Conservation (phyloP, 2,888 invertebrate genomes). For the Entomobrya multifasciata region DNA sequence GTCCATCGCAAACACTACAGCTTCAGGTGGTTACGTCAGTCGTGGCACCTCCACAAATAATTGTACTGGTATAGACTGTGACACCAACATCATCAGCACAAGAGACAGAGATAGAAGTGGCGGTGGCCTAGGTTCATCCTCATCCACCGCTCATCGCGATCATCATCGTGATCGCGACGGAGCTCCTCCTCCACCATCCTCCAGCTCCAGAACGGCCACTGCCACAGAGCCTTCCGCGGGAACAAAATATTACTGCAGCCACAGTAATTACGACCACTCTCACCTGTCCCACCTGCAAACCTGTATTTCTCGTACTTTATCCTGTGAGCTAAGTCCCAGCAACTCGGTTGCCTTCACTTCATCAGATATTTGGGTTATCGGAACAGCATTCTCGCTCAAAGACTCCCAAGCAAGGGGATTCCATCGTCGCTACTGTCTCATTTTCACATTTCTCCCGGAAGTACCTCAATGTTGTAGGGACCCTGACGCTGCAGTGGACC, state of each 20-base stretch:
- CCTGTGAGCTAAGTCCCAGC: constrained; percentile 79
- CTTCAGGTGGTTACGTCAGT: constrained; percentile 62
- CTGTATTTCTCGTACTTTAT: constrained; percentile 78
- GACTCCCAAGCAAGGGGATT: constrained; percentile 76
- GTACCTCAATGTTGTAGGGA: constrained; percentile 74
- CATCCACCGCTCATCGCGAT: too few relatives aligned
- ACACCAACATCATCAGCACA: not conserved
- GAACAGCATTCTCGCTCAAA: constrained; percentile 79
- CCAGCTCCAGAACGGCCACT: not conserved
- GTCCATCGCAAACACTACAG: constrained; percentile 59
- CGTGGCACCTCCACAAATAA: constrained; percentile 66
- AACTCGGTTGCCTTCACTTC: constrained; percentile 79
- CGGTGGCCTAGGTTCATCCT: not conserved
- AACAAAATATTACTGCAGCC: constrained; percentile 79
- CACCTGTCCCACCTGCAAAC: constrained; percentile 79
- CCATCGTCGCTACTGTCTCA: constrained; percentile 77
- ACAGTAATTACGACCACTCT: constrained; percentile 79
- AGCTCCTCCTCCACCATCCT: too few relatives aligned
- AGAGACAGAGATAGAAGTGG: not conserved
- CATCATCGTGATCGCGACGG: not conserved
- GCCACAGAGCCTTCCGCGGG: constrained; percentile 74
- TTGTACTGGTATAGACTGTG: constrained; percentile 45
- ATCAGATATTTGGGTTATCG: constrained; percentile 80
- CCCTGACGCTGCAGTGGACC: constrained; percentile 67
- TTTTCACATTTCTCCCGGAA: constrained; percentile 79